A percentile compares a stretch with the other conserved stretches of the same genome.
phyloP scores from a whole-genome alignment of 1,140 invertebrate species.

The Hirudo medicinalis region DNA sequence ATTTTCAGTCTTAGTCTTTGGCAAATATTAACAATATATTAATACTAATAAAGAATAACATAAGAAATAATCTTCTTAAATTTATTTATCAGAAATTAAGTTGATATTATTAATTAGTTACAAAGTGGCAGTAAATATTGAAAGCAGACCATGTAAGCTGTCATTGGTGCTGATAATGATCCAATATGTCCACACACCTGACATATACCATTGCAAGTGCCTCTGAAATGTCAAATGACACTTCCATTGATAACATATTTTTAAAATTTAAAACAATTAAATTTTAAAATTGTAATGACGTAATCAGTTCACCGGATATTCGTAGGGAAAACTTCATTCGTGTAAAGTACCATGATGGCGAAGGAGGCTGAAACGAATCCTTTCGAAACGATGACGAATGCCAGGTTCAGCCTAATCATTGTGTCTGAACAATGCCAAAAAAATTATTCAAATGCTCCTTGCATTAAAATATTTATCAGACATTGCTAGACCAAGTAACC shows the following conservation, averaged over 20 bases:
- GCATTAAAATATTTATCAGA: too few species aligned
- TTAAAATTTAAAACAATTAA: too few species aligned
- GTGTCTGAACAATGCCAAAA: too few species aligned
- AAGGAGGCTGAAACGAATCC: constrained; percentile 8
- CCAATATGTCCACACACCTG: neutral
- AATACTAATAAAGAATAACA: too few species aligned
- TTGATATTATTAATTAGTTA: too few species aligned
- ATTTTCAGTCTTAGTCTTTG: too few species aligned
- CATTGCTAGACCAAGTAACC: too few species aligned
- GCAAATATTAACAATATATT: too few species aligned
- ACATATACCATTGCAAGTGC: neutral
- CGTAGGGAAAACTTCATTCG: constrained; percentile 12
- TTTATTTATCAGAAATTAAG: too few species aligned
- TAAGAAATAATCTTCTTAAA: too few species aligned
- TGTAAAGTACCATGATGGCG: neutral
- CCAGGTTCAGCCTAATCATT: neutral
- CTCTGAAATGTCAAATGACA: constrained; percentile 10
- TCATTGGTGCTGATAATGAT: neutral
- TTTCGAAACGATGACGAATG: constrained; percentile 4
- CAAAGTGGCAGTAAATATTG: too few species aligned
- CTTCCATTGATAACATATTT: neutral
- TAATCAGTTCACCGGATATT: neutral
- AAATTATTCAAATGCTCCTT: too few species aligned
- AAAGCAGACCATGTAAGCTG: neutral
- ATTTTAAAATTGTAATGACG: neutral